Base-by-base conservation (phyloP, 2,888 invertebrate species). In the Cantharis rustica region DNA sequence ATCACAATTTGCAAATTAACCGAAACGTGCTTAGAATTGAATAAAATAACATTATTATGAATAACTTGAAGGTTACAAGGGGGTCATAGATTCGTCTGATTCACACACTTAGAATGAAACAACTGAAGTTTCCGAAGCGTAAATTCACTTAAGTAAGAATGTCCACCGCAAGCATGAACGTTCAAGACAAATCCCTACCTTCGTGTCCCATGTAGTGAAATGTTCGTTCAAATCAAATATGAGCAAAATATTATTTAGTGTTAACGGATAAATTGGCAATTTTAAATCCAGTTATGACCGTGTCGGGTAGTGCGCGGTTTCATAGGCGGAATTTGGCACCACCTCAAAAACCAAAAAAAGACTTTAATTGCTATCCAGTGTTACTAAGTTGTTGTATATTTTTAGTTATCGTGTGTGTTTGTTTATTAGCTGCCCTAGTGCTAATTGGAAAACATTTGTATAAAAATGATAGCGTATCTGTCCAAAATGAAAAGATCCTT, bases 311-410 rank as follows among this genome's bases (percentile, higher is more conserved):
- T 72, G 78, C 78, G 73, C 78, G 78, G 20, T 74, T 76, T 68
- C 69, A 66, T 71, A 69, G 74, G 26, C 73, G 76, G 72, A 74
- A 61, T 62, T 20, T 47, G 68, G 61, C 71, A 62, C 76, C 73
- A 27, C 64, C 71, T 10, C 47, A 71, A 31, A 64, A 16, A 9
- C 16, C 47, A 16, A 72, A 31, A 15, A 72, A 73, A 66, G 63
- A 10, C 1, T 10, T 11, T 9, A 71, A 73, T 16, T 16, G 31
- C 15, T 73, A 69, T 27, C 64, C 83, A 20, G 81, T 85, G 76
- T 80, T 88, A 10, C 75, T 85, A 20, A 87, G 85, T 75, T 87
- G 86, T 76, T 87, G 88, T 78, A 77, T 86, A 63, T 86, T 87
- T 78, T 83, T 88, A 76, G 81, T 85, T 26, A 82, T 88, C 16